A percentile compares a stretch with the other conserved stretches of the same genome.
phyloP scores from a whole-genome alignment of 2,113 vertebrate species.

The Gadus macrocephalus region DNA sequence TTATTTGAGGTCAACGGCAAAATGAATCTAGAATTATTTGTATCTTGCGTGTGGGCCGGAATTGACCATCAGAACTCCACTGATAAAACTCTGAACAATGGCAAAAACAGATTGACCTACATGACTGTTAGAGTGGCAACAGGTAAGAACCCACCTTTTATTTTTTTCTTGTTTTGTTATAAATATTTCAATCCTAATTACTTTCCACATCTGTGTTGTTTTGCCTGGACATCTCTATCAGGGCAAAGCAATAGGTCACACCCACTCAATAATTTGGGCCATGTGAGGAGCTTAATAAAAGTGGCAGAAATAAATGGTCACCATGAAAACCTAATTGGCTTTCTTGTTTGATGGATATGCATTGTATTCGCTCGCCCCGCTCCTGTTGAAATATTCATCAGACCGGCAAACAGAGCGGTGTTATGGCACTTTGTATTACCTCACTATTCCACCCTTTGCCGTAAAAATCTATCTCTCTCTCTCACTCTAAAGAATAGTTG shows the following conservation, averaged over 20 bases:
- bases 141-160: not conserved
- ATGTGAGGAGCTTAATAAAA: not conserved
- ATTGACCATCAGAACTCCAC: not conserved
- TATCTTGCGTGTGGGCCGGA: not conserved
- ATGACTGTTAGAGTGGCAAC: not conserved
- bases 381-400: constrained; percentile 29
- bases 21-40: not conserved
- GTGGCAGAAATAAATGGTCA: constrained; percentile 7
- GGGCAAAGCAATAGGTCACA: too few relatives aligned
- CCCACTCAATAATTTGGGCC: not conserved
- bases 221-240: too few relatives aligned
- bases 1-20: not conserved
- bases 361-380: constrained; percentile 25
- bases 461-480: constrained; percentile 5
- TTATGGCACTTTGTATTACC: not conserved
- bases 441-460: not conserved
- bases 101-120: too few relatives aligned
- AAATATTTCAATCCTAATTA: too few relatives aligned
- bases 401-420: constrained; percentile 8
- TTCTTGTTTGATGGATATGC: constrained; percentile 28
- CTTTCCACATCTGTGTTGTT: too few relatives aligned
- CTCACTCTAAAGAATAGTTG: too few relatives aligned
- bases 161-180: not conserved
- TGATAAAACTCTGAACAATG: not conserved
- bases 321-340: constrained; percentile 11